A percentile compares a stretch with the other conserved stretches of the same genome.
Conservation (phyloP, 1,140 invertebrate genomes). For the Solenopsis fugax region DNA sequence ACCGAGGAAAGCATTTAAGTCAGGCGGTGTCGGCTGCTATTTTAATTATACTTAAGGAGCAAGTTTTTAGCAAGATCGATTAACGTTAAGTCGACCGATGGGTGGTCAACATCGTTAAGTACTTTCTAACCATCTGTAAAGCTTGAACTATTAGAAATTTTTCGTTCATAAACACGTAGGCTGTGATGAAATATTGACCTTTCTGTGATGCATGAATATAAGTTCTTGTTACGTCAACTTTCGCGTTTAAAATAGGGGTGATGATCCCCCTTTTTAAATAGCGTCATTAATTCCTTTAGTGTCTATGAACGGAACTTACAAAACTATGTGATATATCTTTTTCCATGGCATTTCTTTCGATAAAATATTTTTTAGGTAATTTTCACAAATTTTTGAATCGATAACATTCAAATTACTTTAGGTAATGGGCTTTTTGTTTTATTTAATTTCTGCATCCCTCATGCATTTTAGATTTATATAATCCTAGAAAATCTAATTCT, state of each 20-base stretch:
- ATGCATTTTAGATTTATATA: neutral
- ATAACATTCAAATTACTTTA: neutral
- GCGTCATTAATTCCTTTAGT: neutral
- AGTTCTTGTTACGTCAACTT: neutral
- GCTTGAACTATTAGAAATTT: neutral
- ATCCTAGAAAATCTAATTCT: neutral
- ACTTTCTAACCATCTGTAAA: neutral
- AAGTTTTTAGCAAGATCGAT: neutral
- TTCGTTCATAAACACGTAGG: neutral
- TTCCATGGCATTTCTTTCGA: neutral
- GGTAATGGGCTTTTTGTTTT: neutral
- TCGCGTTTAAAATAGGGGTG: conserved; percentile 5
- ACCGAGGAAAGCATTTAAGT: neutral
- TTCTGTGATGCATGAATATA: neutral
- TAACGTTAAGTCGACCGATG: neutral
- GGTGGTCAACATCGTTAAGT: neutral
- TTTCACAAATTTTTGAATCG: neutral
- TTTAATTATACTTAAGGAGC: neutral
- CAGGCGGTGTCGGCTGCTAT: neutral
- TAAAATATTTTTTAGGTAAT: neutral
- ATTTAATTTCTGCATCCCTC: neutral
- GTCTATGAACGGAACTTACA: neutral
- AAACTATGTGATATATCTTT: neutral
- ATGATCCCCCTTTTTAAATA: conserved; percentile 7
- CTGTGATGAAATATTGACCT: neutral